Conservation (phyloP, 2,797 vertebrate species). For the Sebastes iracundus region DNA sequence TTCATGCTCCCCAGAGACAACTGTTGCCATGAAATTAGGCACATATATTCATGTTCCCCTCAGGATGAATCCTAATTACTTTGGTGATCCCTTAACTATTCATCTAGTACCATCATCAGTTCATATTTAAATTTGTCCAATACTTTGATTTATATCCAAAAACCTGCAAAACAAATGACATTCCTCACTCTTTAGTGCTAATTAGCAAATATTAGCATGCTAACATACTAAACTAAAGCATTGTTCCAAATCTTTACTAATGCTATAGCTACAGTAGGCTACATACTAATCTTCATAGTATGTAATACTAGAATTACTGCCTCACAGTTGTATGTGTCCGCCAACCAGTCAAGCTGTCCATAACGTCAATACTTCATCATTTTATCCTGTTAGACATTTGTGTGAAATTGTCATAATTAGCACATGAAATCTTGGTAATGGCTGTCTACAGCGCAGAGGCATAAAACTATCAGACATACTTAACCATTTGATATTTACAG, state of each 20-base stretch:
- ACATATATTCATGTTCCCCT: neutral
- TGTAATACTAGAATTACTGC: neutral
- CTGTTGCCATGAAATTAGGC: neutral
- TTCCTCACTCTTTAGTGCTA: too few species aligned
- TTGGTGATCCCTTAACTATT: neutral
- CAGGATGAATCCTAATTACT: neutral
- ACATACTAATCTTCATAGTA: neutral
- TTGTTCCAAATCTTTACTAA: neutral
- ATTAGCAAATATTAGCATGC: neutral
- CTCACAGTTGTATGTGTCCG: rapidly evolving
- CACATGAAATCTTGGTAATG: too few species aligned
- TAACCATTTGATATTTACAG: neutral
- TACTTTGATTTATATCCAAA: neutral
- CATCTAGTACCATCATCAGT: neutral
- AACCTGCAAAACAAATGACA: neutral
- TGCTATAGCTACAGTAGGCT: too few species aligned
- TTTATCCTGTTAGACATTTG: neutral
- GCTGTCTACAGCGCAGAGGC: rapidly evolving
- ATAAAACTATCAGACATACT: neutral
- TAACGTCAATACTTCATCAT: neutral
- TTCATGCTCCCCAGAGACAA: neutral
- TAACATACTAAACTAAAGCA: neutral
- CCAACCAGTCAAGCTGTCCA: neutral
- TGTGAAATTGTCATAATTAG: too few species aligned
- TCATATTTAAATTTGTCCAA: neutral